Base-by-base conservation (phyloP, 1,140 invertebrate genomes). In the Drosophila nikananu region DNA sequence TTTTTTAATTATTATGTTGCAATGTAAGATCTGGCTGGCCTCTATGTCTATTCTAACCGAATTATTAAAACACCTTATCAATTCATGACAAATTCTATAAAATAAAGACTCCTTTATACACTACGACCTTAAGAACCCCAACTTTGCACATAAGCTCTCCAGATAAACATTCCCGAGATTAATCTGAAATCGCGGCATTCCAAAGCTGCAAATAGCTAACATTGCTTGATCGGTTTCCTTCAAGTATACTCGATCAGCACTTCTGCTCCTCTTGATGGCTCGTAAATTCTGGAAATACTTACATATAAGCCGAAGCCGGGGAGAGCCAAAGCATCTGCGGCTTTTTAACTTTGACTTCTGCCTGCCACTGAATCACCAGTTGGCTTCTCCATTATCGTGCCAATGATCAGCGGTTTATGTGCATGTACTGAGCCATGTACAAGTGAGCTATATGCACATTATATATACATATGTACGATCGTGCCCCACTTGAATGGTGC, bases 401-500 rank as follows among this genome's bases (percentile, higher is more conserved):
- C 66, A 74, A 90, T 90, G 86, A 63, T 78, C 83, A 76, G 86
- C 80, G 67, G 62, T 70, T 80, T 44, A 59, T 44, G 30, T 37
- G 48, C 42, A 52, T 64, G 46, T 65, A 58, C 25, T 19, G 37
- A 41, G 35, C 30, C 58, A 63, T 68, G 58, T 81, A 76, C 30
- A 35, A 65, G 48, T 41, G 5, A 13, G 41, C 39, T 49, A 58
- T 54, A 46, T 58, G 44, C 41, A 12, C 59, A 75, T 35, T 52
- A 57, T 51, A n/a, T 41, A n/a, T 41, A 41, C 9, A 42, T n/a
- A 42, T 42, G 4, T 17, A 48, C 60, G 25, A 49, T 68, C 67
- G 64, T 83, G 81, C 84, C 81, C 84, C 86, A 81, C 81, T 81
- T 90, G 72, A 89, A 62, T 83, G 81, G 58, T 77, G 67, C 84